Base-by-base conservation (phyloP, 2,797 vertebrate species). In the Cottoperca gobio region DNA sequence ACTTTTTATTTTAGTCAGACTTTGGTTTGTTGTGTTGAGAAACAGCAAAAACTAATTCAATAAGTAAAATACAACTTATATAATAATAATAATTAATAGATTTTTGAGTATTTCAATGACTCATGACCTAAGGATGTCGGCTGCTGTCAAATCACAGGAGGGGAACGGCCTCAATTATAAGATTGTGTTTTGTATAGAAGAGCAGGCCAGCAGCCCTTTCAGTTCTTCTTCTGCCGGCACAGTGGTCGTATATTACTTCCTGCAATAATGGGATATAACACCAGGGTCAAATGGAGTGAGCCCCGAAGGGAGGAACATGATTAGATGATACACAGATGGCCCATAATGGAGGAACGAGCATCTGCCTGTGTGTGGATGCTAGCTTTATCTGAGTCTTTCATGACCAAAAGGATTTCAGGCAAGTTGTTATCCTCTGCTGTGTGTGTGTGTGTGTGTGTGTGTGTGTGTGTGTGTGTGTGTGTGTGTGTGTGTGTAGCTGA, bases 311-410 rank as follows among this genome's bases (percentile, higher is more conserved):
- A 75, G 73, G 33, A 64, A 60, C 71, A n/a, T 78, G 78, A 92
- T 88, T 87, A 80, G 87, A 90, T 82, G 82, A 82, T 46, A 55
- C 70, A 69, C 90, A 92, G 91, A 93, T 90, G 88, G 89, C 78
- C 53, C 61, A 21, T 23, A 37, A 13, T 35, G 46, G 21, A 28
- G 50, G 67, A 49, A 77, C 5, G 16, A 81, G 76, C 54, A 40
- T 83, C 78, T 71, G 76, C 69, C 79, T 63, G 49, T 23, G 50
- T 35, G 35, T 63, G 49, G 23, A 50, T 31, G 35, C 58, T 49
- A 53, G 67, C 31, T 82, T 55, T 64, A 17, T 73, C 46, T 16
- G 37, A 50, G 42, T 50, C 54, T 62, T 46, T 73, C 5, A 23
- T 46, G 61, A 49, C 28, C 62, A 62, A 4, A 52, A 26, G 26